phyloP scores from a whole-genome alignment of 1,140 invertebrate species.

The Chironomus tepperi region DNA sequence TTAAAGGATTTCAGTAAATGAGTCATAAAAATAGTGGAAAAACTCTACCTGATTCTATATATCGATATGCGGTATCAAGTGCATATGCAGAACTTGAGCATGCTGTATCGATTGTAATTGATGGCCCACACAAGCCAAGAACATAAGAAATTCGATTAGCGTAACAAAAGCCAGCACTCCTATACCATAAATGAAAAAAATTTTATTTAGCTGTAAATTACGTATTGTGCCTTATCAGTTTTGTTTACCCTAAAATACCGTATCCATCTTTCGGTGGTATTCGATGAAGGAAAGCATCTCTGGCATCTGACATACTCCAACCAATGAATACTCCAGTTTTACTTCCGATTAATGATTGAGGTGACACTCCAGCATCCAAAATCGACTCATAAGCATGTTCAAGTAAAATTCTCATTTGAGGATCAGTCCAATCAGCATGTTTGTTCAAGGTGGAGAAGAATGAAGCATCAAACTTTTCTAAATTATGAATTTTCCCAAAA shows the following conservation, averaged over 20 bases:
- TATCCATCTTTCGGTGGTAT: slow-evolving; percentile 29
- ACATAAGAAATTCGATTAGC: slow-evolving; percentile 78
- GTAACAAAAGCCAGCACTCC: slow-evolving; percentile 51
- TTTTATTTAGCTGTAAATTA: too few species aligned
- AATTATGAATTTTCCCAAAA: slow-evolving; percentile 65
- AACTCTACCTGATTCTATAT: slow-evolving; percentile 40
- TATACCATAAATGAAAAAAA: not conserved
- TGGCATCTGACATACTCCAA: slow-evolving; percentile 53
- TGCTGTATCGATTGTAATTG: slow-evolving; percentile 78
- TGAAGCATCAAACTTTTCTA: slow-evolving; percentile 38
- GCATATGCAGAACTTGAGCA: slow-evolving; percentile 86
- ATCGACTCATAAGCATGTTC: slow-evolving; percentile 36
- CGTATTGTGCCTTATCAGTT: too few species aligned
- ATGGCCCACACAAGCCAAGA: slow-evolving; percentile 61
- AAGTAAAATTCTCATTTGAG: slow-evolving; percentile 38
- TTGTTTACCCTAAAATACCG: slow-evolving; percentile 31
- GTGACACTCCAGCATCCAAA: slow-evolving; percentile 39
- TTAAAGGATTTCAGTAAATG: too few species aligned
- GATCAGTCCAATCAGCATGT: slow-evolving; percentile 39
- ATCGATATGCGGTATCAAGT: slow-evolving; percentile 67
- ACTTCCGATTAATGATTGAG: slow-evolving; percentile 50
- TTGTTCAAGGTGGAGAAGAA: slow-evolving; percentile 42
- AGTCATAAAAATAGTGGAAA: too few species aligned
- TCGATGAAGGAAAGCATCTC: not conserved
- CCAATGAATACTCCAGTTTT: slow-evolving; percentile 52